A percentile compares a stretch with the other conserved stretches of the same genome.
These are phyloP conservation scores for Pontoporia blainvillei DNA, from an alignment of 2,113 vertebrate genomes.

Conservation along the genomic window DNA sequence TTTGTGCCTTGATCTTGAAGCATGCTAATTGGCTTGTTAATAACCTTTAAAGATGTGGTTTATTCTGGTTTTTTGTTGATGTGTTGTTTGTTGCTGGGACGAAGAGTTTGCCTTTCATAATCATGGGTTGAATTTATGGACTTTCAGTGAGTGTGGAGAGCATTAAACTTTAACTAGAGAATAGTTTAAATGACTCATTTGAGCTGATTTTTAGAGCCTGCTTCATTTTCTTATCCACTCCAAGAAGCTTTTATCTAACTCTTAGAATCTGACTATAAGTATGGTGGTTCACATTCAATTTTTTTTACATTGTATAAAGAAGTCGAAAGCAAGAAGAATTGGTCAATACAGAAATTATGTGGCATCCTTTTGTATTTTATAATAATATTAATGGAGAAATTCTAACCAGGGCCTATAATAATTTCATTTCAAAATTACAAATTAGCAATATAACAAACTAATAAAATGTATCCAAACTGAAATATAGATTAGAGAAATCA, in stretches of 20 bases:
- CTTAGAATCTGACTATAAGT: not conserved
- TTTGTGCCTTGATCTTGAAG: not conserved
- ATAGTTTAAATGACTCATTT: not conserved
- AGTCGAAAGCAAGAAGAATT: not conserved
- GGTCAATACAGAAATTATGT: not conserved
- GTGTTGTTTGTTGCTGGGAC: not conserved
- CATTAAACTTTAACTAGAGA: slow-evolving; percentile 13
- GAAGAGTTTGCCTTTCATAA: not conserved
- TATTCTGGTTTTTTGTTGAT: not conserved
- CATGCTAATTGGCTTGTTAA: not conserved
- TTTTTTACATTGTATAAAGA: not conserved
- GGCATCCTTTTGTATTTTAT: not conserved
- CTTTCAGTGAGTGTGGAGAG: not conserved
- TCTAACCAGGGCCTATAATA: not conserved
- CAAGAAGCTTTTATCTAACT: not conserved
- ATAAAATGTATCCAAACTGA: not conserved
- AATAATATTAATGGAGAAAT: not conserved
- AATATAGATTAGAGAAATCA: not conserved
- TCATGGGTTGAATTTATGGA: not conserved
- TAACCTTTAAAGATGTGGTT: not conserved
- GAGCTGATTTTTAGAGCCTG: not conserved
- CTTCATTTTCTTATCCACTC: not conserved
- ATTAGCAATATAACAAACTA: not conserved
- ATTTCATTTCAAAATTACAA: slow-evolving; percentile 18
- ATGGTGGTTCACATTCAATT: not conserved